phyloP scores from a whole-genome alignment of 2,113 vertebrate genomes.

The Otocyon megalotis region DNA sequence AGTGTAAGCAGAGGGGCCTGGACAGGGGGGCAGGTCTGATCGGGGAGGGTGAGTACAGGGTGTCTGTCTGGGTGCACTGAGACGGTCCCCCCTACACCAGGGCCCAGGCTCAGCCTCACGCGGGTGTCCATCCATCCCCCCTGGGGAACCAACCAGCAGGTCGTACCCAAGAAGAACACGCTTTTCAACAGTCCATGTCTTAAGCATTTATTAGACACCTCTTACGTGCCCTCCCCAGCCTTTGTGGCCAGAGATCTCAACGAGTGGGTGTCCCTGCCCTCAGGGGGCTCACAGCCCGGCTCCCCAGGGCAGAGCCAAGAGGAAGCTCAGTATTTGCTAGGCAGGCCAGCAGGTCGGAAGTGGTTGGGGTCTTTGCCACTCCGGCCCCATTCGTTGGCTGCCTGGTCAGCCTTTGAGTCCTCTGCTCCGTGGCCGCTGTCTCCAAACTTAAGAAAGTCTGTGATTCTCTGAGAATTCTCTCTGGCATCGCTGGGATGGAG shows the following conservation, averaged over 20 bases:
- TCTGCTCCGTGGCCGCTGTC: accelerated
- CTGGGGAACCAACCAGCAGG: not conserved
- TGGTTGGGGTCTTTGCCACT: slow-evolving; percentile 45
- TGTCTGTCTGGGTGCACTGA: not conserved
- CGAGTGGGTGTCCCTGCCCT: accelerated
- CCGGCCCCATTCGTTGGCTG: not conserved
- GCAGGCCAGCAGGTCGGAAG: not conserved
- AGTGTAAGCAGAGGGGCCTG: not conserved
- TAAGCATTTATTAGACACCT: not conserved
- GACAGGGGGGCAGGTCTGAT: not conserved
- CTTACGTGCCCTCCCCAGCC: accelerated
- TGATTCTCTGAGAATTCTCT: accelerated
- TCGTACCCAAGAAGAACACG: not conserved
- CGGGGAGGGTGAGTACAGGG: accelerated
- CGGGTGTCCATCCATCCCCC: not conserved
- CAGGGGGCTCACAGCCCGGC: not conserved
- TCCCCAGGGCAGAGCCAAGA: not conserved
- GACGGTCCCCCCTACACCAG: not conserved
- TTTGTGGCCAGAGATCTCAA: not conserved
- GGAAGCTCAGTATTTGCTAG: not conserved
- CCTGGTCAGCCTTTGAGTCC: not conserved
- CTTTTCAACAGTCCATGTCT: not conserved
- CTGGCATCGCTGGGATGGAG: not conserved
- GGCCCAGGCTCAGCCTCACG: not conserved
- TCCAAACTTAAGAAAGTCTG: not conserved